Percentiles rank a stretch among this genome's conserved stretches.
phyloP scores from a whole-genome alignment of 2,797 vertebrate genomes.

The Lepilemur septentrionalis region DNA sequence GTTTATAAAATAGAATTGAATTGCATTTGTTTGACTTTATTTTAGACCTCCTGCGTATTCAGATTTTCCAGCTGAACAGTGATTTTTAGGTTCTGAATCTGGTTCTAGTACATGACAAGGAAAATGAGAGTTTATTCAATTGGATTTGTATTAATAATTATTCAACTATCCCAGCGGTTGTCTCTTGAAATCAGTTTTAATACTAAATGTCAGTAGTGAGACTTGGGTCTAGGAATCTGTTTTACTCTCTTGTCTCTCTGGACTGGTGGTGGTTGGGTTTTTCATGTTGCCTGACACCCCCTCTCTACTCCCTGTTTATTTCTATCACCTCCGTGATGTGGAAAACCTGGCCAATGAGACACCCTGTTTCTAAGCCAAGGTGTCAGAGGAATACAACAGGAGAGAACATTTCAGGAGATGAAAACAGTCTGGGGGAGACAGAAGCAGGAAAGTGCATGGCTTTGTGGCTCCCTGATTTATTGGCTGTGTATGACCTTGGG shows the following conservation, averaged over 20 bases:
- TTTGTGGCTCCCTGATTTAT: not conserved
- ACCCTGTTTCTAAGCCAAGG: not conserved
- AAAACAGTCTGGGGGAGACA: not conserved
- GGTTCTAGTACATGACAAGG: constrained; percentile 12
- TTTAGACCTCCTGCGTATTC: not conserved
- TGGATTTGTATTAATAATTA: not conserved
- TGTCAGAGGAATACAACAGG: not conserved
- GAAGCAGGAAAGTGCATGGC: not conserved
- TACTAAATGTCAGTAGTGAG: not conserved
- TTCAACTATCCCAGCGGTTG: not conserved
- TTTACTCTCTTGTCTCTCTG: not conserved
- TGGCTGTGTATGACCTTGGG: not conserved
- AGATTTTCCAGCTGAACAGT: not conserved
- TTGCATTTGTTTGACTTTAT: not conserved
- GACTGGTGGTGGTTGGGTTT: not conserved
- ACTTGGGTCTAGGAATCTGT: not conserved
- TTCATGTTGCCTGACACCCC: not conserved
- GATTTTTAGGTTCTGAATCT: constrained; percentile 31
- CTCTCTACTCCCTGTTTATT: not conserved
- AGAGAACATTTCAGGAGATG: not conserved
- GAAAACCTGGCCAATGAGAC: not conserved
- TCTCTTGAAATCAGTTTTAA: constrained; percentile 18
- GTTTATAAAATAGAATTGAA: constrained; percentile 1
- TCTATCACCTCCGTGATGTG: not conserved
- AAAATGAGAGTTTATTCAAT: not conserved